Base-by-base conservation (phyloP, 2,888 invertebrate genomes). In the Drosophila maculinotata region DNA sequence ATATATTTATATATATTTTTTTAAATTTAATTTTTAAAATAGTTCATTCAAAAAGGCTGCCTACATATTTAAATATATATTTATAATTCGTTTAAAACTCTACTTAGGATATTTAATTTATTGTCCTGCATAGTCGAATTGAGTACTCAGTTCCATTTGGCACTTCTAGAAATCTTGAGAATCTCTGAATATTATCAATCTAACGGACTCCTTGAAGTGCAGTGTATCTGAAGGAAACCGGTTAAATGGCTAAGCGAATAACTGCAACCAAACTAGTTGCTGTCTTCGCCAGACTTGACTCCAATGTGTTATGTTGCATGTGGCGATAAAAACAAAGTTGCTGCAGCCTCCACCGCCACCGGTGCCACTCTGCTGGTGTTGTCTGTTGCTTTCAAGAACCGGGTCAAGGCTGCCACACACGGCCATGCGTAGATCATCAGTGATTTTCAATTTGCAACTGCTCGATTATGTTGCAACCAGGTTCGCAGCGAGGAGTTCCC, bases 351-450 rank as follows among this genome's bases (percentile, higher is more conserved):
- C 20, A 20, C 20, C 4, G 64, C 3, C 56, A 52, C 44, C 8
- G 35, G 20, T 20, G 20, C 20, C 4, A 3, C 4, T 2, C 45
- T 28, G 63, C 31, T 57, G 56, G 36, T 53, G 68, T 56, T 77
- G 82, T 53, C 54, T 42, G 49, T 56, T 69, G 52, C 59, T 67
- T 63, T 70, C 66, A 76, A 81, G 81, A 81, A 81, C 83, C 83
- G 57, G 81, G 81, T 81, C 81, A 81, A 81, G 81, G 81, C 75
- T 85, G 70, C 51, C 56, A 20, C 69, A 69, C 64, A 63, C 48
- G 66, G 58, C 72, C 60, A 62, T 69, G 71, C 71, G 57, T 74
- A 71, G 80, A 83, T 84, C 84, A 77, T 79, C 60, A 69, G 69
- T 49, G 56, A 17, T 58, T 72, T 75, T 42, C 36, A 62, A 42